A percentile compares a stretch with the other conserved stretches of the same genome.
Conservation (phyloP, 2,888 invertebrate species). For the Noctua fimbriata region DNA sequence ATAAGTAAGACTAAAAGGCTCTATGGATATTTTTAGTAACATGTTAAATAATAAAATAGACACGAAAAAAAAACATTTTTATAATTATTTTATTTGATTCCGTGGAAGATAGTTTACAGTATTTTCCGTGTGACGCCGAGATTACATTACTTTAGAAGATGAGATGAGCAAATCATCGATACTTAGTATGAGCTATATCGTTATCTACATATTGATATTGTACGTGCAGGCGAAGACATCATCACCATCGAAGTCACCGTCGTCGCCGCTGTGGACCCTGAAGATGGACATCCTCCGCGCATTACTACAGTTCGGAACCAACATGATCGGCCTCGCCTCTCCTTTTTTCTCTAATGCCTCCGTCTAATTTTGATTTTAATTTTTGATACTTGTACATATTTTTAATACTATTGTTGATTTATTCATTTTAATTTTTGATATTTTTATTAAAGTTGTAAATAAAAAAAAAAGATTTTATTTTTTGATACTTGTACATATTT, state of each 20-base stretch:
- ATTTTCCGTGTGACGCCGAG: neutral
- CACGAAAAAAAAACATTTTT: too few relatives aligned
- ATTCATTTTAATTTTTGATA: too few relatives aligned
- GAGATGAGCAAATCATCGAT: neutral
- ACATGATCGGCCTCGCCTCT: constrained; percentile 76
- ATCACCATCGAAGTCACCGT: constrained; percentile 54
- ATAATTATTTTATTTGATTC: constrained; percentile 19
- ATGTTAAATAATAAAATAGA: too few relatives aligned
- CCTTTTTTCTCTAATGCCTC: constrained; percentile 71
- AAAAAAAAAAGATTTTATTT: too few relatives aligned
- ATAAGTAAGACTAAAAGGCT: too few relatives aligned
- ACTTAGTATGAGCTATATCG: neutral
- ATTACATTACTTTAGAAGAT: neutral
- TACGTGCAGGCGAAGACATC: constrained; percentile 28
- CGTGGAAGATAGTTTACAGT: constrained; percentile 3
- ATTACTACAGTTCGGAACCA: constrained; percentile 80
- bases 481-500: too few relatives aligned
- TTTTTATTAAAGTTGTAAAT: too few relatives aligned
- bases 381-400: too few relatives aligned
- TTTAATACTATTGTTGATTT: too few relatives aligned
- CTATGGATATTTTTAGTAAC: too few relatives aligned
- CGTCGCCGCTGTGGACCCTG: constrained; percentile 80
- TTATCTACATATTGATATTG: neutral
- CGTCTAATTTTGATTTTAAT: too few relatives aligned
- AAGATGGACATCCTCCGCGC: constrained; percentile 83